A percentile compares a stretch with the other conserved stretches of the same genome.
Conservation (phyloP, 2,797 vertebrate species). For the Anguilla megastoma region DNA sequence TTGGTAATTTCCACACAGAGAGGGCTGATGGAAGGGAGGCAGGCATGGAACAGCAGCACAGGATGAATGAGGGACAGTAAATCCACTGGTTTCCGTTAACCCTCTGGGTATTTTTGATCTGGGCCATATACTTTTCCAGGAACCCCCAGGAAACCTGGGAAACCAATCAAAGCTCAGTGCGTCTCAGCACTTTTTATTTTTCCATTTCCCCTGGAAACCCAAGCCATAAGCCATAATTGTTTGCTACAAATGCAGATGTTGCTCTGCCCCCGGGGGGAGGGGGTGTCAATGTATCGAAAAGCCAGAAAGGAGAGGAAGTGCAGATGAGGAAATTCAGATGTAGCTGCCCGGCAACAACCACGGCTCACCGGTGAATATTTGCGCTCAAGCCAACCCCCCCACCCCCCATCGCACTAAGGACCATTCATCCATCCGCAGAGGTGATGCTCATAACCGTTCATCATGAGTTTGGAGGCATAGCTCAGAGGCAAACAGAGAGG, state of each 20-base stretch:
- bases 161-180: constrained; percentile 58
- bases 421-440: constrained; percentile 34
- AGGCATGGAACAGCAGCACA: constrained; percentile 40
- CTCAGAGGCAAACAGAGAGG: neutral
- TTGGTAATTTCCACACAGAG: neutral
- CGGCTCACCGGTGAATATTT: constrained; percentile 53
- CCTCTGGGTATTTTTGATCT: constrained; percentile 54
- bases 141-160: constrained; percentile 59
- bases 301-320: constrained; percentile 45
- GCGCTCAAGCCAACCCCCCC: constrained; percentile 2
- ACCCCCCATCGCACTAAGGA: constrained; percentile 39
- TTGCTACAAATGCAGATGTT: constrained; percentile 72
- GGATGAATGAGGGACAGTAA: constrained; percentile 51
- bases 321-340: constrained; percentile 40
- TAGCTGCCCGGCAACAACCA: constrained; percentile 47
- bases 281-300: constrained; percentile 33
- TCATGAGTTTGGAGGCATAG: constrained; percentile 34
- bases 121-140: constrained; percentile 58
- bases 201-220: constrained; percentile 68
- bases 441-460: constrained; percentile 37
- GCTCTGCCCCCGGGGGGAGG: constrained; percentile 23
- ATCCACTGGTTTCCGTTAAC: constrained; percentile 57
- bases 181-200: constrained; percentile 64
- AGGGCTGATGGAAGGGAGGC: neutral
- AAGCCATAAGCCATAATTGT: constrained; percentile 62